Evolutionary conservation across 2,888 invertebrate species (phyloP).

Genomic region (Hirudinaria manillensis): DNA sequence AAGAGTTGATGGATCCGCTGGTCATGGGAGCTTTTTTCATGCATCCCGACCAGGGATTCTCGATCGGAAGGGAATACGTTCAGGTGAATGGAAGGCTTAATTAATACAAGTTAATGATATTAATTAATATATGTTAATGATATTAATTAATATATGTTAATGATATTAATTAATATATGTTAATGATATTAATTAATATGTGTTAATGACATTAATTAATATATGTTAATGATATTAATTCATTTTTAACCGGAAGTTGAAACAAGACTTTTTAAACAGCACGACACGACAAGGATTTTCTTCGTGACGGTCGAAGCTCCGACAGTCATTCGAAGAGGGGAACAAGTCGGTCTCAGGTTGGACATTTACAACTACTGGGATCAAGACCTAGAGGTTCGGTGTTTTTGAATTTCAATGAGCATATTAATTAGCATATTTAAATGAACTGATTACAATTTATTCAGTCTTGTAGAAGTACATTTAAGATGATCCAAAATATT

Average conservation of each 20-base stretch:
- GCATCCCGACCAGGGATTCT: constrained; percentile 77
- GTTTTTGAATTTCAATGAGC: constrained; percentile 13
- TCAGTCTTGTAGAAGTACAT: too few relatives aligned
- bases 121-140: too few relatives aligned
- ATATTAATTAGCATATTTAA: neutral
- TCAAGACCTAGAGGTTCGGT: constrained; percentile 47
- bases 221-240: neutral
- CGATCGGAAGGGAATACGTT: constrained; percentile 73
- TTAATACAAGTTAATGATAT: neutral
- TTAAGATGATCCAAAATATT: too few relatives aligned
- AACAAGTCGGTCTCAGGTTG: constrained; percentile 85
- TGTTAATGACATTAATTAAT: neutral
- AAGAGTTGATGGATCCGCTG: constrained; percentile 36
- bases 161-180: neutral
- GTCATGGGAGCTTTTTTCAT: constrained; percentile 55
- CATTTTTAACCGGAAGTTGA: neutral
- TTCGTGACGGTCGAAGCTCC: constrained; percentile 92
- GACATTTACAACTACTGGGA: constrained; percentile 87
- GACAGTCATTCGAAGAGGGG: constrained; percentile 73
- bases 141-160: neutral
- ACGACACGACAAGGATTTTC: constrained; percentile 84
- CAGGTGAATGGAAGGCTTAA: constrained; percentile 57
- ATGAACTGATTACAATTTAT: neutral
- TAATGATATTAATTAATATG: neutral
- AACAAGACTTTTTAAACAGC: constrained; percentile 57